phyloP scores from a whole-genome alignment of 1,140 invertebrate species.

The Drosophila asahinai region DNA sequence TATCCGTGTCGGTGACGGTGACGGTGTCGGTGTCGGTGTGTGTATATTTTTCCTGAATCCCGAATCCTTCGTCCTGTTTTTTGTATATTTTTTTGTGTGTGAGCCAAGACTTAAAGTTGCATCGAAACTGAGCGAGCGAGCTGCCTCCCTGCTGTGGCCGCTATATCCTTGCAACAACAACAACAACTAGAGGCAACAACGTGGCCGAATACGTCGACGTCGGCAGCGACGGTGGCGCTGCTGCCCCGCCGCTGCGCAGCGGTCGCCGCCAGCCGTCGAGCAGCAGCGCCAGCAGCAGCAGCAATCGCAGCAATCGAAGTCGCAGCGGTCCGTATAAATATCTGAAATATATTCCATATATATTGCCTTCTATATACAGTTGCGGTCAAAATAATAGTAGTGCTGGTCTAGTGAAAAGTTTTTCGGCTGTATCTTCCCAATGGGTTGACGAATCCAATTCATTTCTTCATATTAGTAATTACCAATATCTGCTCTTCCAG shows the following conservation, averaged over 20 bases:
- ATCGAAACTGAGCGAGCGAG: constrained; percentile 2
- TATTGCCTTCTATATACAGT: neutral
- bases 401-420: no score
- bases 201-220: constrained; percentile 57
- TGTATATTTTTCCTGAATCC: constrained; percentile 30
- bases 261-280: constrained; percentile 52
- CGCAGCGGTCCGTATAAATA: constrained; percentile 65
- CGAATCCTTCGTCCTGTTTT: constrained; percentile 12
- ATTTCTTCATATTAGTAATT: no score
- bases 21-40: neutral
- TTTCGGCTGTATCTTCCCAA: no score
- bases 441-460: no score
- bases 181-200: constrained; percentile 39
- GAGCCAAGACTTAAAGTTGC: constrained; percentile 7
- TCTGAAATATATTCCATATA: neutral
- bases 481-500: no score
- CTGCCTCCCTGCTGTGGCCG: constrained; percentile 1
- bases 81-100: constrained; percentile 18
- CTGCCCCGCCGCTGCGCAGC: constrained; percentile 42
- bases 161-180: constrained; percentile 2
- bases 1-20: neutral
- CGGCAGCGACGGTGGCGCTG: constrained; percentile 41
- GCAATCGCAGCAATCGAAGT: constrained; percentile 70
- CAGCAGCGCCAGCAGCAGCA: constrained; percentile 75
- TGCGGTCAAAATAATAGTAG: no score